These are phyloP conservation scores for Steromphala cineraria DNA, from an alignment of 2,888 invertebrate species.

Conservation along the genomic window DNA sequence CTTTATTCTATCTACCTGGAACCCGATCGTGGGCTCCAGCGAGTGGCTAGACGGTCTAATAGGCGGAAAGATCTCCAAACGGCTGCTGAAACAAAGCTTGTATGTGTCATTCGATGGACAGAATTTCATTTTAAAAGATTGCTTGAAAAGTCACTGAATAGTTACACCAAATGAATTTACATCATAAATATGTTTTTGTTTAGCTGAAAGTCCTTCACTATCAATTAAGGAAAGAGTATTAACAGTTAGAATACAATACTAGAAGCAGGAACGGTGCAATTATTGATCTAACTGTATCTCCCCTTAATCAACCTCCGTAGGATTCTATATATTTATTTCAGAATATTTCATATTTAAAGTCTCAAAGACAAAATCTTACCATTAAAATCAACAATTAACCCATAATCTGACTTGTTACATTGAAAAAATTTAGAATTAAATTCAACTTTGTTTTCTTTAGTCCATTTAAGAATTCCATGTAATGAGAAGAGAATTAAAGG, in stretches of 20 bases:
- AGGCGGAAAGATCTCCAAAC: constrained; percentile 53
- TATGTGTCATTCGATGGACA: not conserved
- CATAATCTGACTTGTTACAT: too few species aligned
- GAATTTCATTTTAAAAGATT: not conserved
- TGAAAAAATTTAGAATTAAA: too few species aligned
- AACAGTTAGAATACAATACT: too few species aligned
- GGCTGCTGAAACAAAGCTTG: constrained; percentile 27
- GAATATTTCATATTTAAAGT: too few species aligned
- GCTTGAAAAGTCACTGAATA: not conserved
- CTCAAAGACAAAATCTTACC: too few species aligned
- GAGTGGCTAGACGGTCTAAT: constrained; percentile 52
- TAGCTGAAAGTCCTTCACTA: too few species aligned
- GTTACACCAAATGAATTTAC: not conserved
- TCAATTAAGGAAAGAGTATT: not conserved
- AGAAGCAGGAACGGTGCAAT: not conserved
- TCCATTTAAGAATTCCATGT: too few species aligned
- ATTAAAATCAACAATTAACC: too few species aligned
- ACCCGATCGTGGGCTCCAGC: constrained; percentile 67
- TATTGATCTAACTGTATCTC: not conserved
- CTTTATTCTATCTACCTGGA: constrained; percentile 72
- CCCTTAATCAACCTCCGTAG: not conserved
- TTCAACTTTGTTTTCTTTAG: too few species aligned
- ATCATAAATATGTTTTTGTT: not conserved
- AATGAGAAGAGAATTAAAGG: too few species aligned
- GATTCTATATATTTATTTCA: too few species aligned